Evolutionary conservation across 2,888 invertebrate genomes (phyloP), one percentile per base, ranked within the genome.

Genomic region (Exocentrus adspersus): DNA sequence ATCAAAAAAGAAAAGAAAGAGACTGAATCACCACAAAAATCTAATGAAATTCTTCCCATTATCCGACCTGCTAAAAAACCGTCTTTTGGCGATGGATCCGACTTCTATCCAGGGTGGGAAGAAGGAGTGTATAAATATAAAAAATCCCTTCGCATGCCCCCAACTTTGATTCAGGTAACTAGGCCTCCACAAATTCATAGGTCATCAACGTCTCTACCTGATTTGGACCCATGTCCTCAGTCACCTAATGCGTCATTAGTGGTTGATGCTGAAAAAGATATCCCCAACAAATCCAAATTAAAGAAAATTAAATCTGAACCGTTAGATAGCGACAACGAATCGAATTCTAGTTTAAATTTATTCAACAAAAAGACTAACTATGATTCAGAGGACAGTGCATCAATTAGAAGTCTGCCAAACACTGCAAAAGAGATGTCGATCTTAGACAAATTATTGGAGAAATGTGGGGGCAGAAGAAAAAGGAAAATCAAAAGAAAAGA

Each of bases 41-140:
- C 59, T 4, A 30, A 63, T 43, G 68, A 54, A 64, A 46, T 67
- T 5, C 41, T 71, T 10, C 64, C 71, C 14, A 68, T 71, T 72
- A 79, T 76, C 67, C 82, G 81, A 68, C 80, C 80, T 9, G 81
- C 81, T 1, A 81, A 79, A 24, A 89, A 90, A 78, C 86, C 89
- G n/a, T 83, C 86, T 28, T 89, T 89, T 77, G 91, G 90, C 2
- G 89, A 89, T 78, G 90, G 90, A 28, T 89, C 89, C 42, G 89
- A 89, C 76, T 91, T 92, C 75, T 86, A 88, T 71, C 92, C 92
- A 0, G 92, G 92, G 0, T 93, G 92, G 92, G 92, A 92, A 82
- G 91, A 93, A 77, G 93, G 93, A 76, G 87, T 94, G 14, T 93
- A 91, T 76, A 89, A 88, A 73, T 94, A 91, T 77, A 94, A 94